Evolutionary conservation across 2,888 invertebrate genomes (phyloP), one percentile per base, ranked within the genome.

Genomic region (Helleia helle): DNA sequence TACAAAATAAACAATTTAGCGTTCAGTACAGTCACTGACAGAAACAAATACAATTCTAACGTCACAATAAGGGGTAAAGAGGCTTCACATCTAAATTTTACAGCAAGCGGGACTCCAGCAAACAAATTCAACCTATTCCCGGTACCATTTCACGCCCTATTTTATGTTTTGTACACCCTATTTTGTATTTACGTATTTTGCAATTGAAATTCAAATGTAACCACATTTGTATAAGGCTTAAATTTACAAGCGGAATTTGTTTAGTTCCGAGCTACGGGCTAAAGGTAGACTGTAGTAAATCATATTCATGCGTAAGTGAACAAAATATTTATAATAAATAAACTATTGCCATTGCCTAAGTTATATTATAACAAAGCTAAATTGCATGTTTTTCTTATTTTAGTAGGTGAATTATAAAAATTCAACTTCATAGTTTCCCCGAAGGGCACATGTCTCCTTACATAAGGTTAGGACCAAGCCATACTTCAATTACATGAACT

Each of bases 121-220:
- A 81, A 81, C 80, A 83, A 81, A 80, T 77, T 69, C 67, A 56
- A 61, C 61, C 72, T 63, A 71, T 79, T 73, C 65, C 55, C 58
- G 58, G 62, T 64, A 67, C 74, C 75, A 79, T 83, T 83, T 79
- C 72, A 76, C 75, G 81, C 73, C 69, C 70, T 76, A 83, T 80
- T 83, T 80, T 75, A 75, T 34, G 22, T 34, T 34, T 34, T 34
- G 12, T 34, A 34, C 34, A 34, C 34, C 34, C 34, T 7, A 34
- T 34, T 31, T 18, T 22, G 5, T 63, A 59, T 58, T 58, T 62
- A 65, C 68, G 64, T 71, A 73, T 71, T 77, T 73, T 63, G 60
- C 69, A 71, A 71, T 72, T 71, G 71, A 73, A 75, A 73, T 69
- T 66, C 62, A 71, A 56, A 61, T 63, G 67, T 63, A 64, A 66